These are phyloP conservation scores for Sarcophaga bullata DNA, from an alignment of 1,140 invertebrate species.

Conservation along the genomic window DNA sequence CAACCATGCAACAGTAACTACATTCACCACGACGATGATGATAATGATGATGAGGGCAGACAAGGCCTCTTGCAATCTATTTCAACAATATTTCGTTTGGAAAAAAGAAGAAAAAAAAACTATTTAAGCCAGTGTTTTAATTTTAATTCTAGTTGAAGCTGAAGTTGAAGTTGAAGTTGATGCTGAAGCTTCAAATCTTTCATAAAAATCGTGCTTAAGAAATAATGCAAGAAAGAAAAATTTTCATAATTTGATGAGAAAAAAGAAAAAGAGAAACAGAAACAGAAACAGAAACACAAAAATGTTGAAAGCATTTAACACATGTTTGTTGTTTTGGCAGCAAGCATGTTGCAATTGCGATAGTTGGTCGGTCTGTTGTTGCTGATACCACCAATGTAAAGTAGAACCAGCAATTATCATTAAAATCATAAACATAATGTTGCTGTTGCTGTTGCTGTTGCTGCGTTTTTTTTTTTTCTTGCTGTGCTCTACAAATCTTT, in stretches of 20 bases:
- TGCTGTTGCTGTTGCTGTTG: not conserved
- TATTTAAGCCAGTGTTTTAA: constrained; percentile 4
- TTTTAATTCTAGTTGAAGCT: not conserved
- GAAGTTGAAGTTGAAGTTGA: too few relatives aligned
- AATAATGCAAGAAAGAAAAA: too few relatives aligned
- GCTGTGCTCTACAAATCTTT: too few relatives aligned
- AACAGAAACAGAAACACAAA: not conserved
- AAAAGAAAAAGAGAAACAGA: not conserved
- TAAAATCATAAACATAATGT: constrained; percentile 13
- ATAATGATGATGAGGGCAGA: constrained; percentile 14
- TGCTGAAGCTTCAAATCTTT: not conserved
- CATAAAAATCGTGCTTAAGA: not conserved
- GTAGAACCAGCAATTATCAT: constrained; percentile 21
- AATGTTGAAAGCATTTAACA: not conserved
- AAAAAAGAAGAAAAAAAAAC: not conserved
- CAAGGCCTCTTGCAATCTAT: not conserved
- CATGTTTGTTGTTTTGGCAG: constrained; percentile 5
- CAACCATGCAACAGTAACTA: not conserved
- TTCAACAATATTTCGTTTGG: too few relatives aligned
- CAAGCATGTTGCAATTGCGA: constrained; percentile 12
- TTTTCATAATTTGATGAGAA: too few relatives aligned
- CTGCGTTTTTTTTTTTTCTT: not conserved
- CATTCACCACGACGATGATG: not conserved
- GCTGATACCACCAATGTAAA: not conserved
- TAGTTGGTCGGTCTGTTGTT: not conserved